These are phyloP conservation scores for Dynastes maya DNA, from an alignment of 2,888 invertebrate genomes.

Conservation along the genomic window DNA sequence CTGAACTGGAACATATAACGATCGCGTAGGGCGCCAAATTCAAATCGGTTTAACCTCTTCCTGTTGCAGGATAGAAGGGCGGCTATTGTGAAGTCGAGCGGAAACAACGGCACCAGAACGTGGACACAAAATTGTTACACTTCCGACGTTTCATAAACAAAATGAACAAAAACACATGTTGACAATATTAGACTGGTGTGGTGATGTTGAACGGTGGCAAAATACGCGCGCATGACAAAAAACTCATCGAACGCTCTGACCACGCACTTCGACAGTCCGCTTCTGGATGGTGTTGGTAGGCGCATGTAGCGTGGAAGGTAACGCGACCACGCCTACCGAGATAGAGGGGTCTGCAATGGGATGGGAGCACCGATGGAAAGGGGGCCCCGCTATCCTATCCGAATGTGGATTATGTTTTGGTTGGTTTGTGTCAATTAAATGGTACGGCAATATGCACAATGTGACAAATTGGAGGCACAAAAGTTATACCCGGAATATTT, in stretches of 20 bases:
- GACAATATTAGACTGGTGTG: slow-evolving; percentile 41
- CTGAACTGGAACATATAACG: slow-evolving; percentile 1
- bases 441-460: slow-evolving; percentile 52
- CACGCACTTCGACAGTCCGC: slow-evolving; percentile 66
- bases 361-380: slow-evolving; percentile 60
- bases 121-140: slow-evolving; percentile 44
- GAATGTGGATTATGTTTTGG: slow-evolving; percentile 62
- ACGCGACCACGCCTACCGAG: slow-evolving; percentile 62
- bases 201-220: slow-evolving; percentile 28
- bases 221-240: slow-evolving; percentile 59
- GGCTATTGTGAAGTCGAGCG: slow-evolving; percentile 7
- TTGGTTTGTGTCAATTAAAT: slow-evolving; percentile 56
- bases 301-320: slow-evolving; percentile 64
- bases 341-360: slow-evolving; percentile 62
- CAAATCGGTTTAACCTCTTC: slow-evolving; percentile 28
- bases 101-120: slow-evolving; percentile 34
- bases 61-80: background rate
- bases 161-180: slow-evolving; percentile 56
- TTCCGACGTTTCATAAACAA: slow-evolving; percentile 55
- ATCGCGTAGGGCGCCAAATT: slow-evolving; percentile 36
- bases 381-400: slow-evolving; percentile 63
- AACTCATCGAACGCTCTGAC: slow-evolving; percentile 58
- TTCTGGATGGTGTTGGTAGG: slow-evolving; percentile 64
- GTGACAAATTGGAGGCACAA: slow-evolving; percentile 48
- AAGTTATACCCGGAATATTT: slow-evolving; percentile 35